phyloP scores from a whole-genome alignment of 1,140 invertebrate genomes.

The Lasioglossum baleicum region DNA sequence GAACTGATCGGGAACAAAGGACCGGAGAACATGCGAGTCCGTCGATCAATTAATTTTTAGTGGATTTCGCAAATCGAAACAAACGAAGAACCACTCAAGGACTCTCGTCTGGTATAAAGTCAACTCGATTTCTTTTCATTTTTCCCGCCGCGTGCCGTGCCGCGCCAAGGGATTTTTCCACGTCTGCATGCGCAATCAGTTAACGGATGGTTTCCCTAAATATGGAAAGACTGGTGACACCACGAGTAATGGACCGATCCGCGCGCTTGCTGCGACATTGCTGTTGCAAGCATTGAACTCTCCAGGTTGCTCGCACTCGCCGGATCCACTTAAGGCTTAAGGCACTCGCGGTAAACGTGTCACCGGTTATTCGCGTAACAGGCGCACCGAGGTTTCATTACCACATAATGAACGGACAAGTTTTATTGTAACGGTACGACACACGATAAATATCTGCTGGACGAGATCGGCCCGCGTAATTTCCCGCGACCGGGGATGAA shows the following conservation, averaged over 20 bases:
- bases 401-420: conserved; percentile 32
- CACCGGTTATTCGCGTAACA: conserved; percentile 35
- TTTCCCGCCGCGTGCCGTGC: neutral
- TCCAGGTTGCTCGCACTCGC: conserved; percentile 20
- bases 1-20: neutral
- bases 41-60: conserved; percentile 1
- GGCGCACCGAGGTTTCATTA: conserved; percentile 11
- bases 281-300: conserved; percentile 67
- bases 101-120: too few relatives aligned
- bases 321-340: conserved; percentile 52
- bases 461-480: neutral
- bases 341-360: conserved; percentile 35
- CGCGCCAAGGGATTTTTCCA: conserved; percentile 1
- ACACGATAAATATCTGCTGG: neutral
- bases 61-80: too few relatives aligned
- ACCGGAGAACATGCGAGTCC: neutral
- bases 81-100: neutral
- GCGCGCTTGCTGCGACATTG: neutral
- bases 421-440: conserved; percentile 22
- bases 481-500: too few relatives aligned
- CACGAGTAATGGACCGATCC: conserved; percentile 36
- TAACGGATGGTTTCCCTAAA: conserved; percentile 59
- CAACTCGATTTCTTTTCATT: neutral
- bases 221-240: conserved; percentile 58
- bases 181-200: conserved; percentile 28